Percentiles rank a stretch among this genome's conserved stretches.
Conservation (phyloP, 2,797 vertebrate species). For the Chaetophractus vellerosus region DNA sequence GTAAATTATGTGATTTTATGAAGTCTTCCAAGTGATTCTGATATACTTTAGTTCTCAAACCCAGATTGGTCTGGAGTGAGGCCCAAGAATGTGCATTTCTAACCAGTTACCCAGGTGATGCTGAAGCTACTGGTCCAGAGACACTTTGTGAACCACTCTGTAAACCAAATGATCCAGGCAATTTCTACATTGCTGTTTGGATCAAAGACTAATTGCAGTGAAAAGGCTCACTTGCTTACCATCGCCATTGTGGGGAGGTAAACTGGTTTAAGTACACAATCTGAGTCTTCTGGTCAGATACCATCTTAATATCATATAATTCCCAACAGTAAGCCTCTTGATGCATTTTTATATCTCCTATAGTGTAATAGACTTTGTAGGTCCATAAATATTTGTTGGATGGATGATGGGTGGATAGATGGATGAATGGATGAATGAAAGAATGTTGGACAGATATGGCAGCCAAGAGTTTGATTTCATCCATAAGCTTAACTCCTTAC, state of each 20-base stretch:
- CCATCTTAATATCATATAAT: not conserved
- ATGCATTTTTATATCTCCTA: not conserved
- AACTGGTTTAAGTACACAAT: not conserved
- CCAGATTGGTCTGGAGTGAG: not conserved
- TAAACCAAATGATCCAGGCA: not conserved
- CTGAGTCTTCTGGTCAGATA: slow-evolving; percentile 28
- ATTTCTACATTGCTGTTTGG: not conserved
- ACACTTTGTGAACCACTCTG: not conserved
- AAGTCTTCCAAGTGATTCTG: not conserved
- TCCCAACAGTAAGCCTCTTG: not conserved
- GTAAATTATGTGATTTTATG: not conserved
- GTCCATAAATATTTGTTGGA: not conserved
- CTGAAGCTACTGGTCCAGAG: not conserved
- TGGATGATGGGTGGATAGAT: not conserved
- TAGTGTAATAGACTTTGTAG: not conserved
- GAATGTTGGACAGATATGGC: not conserved
- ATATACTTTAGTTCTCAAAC: not conserved
- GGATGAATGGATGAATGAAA: not conserved
- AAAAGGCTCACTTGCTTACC: not conserved
- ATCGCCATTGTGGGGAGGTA: not conserved
- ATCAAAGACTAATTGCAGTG: not conserved
- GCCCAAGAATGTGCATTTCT: not conserved
- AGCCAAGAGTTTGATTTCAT: not conserved
- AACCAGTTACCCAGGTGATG: not conserved
- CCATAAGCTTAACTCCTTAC: slow-evolving; percentile 9